Evolutionary conservation across 2,113 vertebrate species (phyloP), one percentile per base, ranked within the genome.

Genomic region (Hemicordylus capensis): DNA sequence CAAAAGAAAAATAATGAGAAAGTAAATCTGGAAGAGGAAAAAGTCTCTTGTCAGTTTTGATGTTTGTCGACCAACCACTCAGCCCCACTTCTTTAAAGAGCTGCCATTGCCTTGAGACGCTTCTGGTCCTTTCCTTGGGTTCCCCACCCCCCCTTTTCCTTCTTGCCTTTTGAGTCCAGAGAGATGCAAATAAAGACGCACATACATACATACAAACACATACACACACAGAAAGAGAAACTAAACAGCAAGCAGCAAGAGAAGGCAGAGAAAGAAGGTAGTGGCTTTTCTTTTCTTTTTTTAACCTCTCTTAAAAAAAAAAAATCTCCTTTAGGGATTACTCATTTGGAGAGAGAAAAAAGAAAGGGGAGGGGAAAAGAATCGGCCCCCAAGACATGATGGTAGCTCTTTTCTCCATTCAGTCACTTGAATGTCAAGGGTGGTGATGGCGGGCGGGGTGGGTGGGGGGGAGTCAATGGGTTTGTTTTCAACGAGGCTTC

Each of bases 341-440:
- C 94, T 91, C 92, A 94, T 91, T 93, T 88, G 94, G 86, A 87
- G 90, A 82, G 87, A 84, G 15, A 11, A 4, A 11, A 2, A 42
- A 48, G 69, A 22, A 80, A 58, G 28, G 44, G 76, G 42, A 69
- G 17, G 48, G 63, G 54, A 24, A 63, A 22, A 51, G 24, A 51
- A 56, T 75, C 87, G 83, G 78, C 92, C 89, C 91, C 90, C 89
- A 79, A 88, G 90, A 88, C 91, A 80, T 77, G 88, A 88, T 82
- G 75, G 89, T 26, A 73, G 91, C 93, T 87, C 89, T 85, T 72
- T 84, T 87, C 92, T 92, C 89, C 91, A 87, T 90, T 90, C 94
- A 93, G 92, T 89, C 89, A 92, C 94, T 87, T 92, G 94, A 95
- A 95, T 91, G 95, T 94, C 95, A 96, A 96, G 95, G 95, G 92